A percentile compares a stretch with the other conserved stretches of the same genome.
Conservation (phyloP, 2,113 vertebrate genomes). For the Crypturellus undulatus region DNA sequence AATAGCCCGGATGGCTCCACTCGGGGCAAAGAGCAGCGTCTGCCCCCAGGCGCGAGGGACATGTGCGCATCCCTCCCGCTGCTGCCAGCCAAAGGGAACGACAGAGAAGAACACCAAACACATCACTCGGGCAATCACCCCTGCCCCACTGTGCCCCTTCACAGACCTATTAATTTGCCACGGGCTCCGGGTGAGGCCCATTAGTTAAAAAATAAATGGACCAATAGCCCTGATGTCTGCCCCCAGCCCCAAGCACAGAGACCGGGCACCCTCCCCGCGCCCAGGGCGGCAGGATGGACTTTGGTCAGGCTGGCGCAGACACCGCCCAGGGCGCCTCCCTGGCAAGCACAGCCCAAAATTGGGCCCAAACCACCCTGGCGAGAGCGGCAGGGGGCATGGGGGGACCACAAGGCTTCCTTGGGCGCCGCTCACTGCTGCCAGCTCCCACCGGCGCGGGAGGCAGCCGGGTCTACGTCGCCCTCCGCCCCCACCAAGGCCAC, state of each 20-base stretch:
- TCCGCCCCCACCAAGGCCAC: constrained; percentile 31
- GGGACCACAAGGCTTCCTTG: neutral
- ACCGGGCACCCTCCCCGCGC: no score
- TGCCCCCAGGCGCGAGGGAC: neutral
- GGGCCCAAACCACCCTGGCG: neutral
- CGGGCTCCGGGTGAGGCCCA: neutral
- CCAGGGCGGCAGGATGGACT: neutral
- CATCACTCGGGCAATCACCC: rapidly evolving
- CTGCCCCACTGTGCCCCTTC: neutral
- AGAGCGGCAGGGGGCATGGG: neutral
- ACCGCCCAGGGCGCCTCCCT: rapidly evolving
- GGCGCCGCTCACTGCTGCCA: neutral
- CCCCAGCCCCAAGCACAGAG: rapidly evolving
- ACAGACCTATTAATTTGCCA: neutral
- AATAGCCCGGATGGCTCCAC: constrained; percentile 7
- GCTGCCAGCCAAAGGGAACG: rapidly evolving
- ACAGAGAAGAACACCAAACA: neutral
- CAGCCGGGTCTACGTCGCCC: constrained; percentile 17
- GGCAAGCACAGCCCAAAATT: rapidly evolving
- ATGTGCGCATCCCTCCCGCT: rapidly evolving
- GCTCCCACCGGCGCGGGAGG: neutral
- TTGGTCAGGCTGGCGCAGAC: neutral
- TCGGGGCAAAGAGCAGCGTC: neutral
- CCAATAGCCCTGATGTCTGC: neutral
- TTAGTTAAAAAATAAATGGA: constrained; percentile 32